These are phyloP conservation scores for Thera obeliscata DNA, from an alignment of 2,888 invertebrate genomes.

Conservation along the genomic window DNA sequence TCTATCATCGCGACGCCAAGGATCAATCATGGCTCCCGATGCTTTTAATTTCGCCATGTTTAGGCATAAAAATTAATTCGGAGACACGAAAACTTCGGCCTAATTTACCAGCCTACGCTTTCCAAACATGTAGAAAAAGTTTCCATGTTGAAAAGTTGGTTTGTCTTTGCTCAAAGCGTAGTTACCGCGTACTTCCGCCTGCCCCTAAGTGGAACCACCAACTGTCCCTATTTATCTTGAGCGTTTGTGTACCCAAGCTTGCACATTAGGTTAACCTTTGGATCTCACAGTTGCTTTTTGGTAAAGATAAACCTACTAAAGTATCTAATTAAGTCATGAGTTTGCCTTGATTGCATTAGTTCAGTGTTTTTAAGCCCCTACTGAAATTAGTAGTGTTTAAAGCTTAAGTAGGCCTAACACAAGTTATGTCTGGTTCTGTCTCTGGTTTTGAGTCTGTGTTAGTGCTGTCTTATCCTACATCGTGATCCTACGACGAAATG, in stretches of 20 bases:
- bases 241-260: background rate
- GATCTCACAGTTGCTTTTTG: conserved; percentile 1
- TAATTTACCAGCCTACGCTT: conserved; percentile 3
- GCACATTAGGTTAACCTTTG: background rate
- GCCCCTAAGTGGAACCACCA: background rate
- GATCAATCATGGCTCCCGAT: conserved; percentile 12
- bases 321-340: background rate
- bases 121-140: conserved; percentile 7
- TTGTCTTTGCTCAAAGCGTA: conserved; percentile 7
- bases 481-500: too few species aligned
- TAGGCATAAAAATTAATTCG: conserved; percentile 20
- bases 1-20: conserved; percentile 1
- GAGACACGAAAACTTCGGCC: conserved; percentile 15
- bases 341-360: background rate
- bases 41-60: conserved; percentile 16
- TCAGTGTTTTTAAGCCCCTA: background rate
- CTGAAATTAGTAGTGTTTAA: too few species aligned
- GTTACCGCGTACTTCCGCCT: conserved; percentile 9
- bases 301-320: background rate
- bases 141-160: conserved; percentile 10
- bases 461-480: too few species aligned
- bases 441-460: too few species aligned
- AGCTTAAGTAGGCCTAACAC: too few species aligned
- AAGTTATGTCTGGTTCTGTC: too few species aligned
- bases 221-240: conserved; percentile 1